phyloP scores from a whole-genome alignment of 2,113 vertebrate genomes.

The Cariama cristata region DNA sequence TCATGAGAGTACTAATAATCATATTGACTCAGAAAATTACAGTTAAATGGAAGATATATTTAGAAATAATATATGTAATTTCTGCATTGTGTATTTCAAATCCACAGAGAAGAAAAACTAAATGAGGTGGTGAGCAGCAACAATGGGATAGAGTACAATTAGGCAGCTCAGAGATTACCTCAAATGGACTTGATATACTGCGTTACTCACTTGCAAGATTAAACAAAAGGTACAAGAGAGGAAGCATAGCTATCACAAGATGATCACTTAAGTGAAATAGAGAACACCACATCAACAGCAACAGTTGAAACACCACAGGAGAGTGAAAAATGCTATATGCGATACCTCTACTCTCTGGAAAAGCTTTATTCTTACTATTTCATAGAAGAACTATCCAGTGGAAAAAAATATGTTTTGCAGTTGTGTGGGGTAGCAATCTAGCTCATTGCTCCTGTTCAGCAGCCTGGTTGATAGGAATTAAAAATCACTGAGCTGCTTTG shows the following conservation, averaged over 20 bases:
- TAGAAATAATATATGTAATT: slow-evolving; percentile 15
- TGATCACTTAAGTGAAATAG: neutral
- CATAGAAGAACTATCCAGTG: neutral
- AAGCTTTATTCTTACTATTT: neutral
- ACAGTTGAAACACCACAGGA: neutral
- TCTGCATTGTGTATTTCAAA: slow-evolving; percentile 23
- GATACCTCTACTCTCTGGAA: neutral
- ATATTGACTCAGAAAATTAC: slow-evolving; percentile 9
- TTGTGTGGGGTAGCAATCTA: neutral
- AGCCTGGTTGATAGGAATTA: neutral
- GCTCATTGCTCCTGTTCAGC: neutral
- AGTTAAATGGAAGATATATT: slow-evolving; percentile 20
- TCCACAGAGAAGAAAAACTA: neutral
- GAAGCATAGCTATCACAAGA: neutral
- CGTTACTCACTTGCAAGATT: neutral
- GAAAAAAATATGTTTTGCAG: neutral
- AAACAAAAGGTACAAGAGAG: neutral
- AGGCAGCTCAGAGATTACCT: neutral
- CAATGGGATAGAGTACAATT: neutral
- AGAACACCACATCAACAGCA: neutral
- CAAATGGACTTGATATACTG: neutral
- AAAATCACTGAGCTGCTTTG: neutral
- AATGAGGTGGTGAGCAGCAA: neutral
- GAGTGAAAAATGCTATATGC: neutral
- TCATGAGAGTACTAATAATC: neutral